Evolutionary conservation across 1,140 invertebrate genomes (phyloP), one percentile per base, ranked within the genome.

Genomic region (Capitella teleta): DNA sequence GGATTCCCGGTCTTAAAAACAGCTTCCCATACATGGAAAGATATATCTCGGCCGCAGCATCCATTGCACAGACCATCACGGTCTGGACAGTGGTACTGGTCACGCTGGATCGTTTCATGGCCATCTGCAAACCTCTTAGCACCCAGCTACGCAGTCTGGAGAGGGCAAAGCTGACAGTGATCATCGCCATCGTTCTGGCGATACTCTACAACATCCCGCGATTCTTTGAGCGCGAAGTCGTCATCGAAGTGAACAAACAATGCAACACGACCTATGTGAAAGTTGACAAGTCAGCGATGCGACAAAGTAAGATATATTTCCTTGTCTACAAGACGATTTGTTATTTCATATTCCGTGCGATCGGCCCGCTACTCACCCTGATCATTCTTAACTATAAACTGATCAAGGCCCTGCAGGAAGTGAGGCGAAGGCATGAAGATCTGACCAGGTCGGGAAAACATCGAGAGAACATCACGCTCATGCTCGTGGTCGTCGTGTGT

Each of bases 401-500:
- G 1, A 32, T 53, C 10, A n/a, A 12, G 6, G 46, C 45, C 2
- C 38, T 53, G 1, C 30, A 46, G 16, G 24, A 28, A 25, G 28
- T 49, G 44, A n/a, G 45, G 10, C n/a, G 37, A 18, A 26, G 36
- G 32, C 43, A 46, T 10, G 23, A 46, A 30, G 14, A 46, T 18
- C 41, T 45, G 21, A 36, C 32, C 16, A 38, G 23, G 32, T 40
- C 19, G 8, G 19, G 30, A 5, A 48, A 53, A 30, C 34, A 44
- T 30, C 46, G 47, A 24, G 52, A 53, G 40, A 53, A 53, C 46
- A 53, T 53, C 19, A 53, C 52, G 3, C 37, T 53, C n/a, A 49
- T 53, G 46, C 30, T 53, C 6, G 45, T 53, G 30, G 32, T 49
- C 28, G 52, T 53, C 26, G 52, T 53, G 37, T 49, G 36, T 16